These are phyloP conservation scores for Myopa testacea DNA, from an alignment of 2,888 invertebrate species.

Conservation along the genomic window DNA sequence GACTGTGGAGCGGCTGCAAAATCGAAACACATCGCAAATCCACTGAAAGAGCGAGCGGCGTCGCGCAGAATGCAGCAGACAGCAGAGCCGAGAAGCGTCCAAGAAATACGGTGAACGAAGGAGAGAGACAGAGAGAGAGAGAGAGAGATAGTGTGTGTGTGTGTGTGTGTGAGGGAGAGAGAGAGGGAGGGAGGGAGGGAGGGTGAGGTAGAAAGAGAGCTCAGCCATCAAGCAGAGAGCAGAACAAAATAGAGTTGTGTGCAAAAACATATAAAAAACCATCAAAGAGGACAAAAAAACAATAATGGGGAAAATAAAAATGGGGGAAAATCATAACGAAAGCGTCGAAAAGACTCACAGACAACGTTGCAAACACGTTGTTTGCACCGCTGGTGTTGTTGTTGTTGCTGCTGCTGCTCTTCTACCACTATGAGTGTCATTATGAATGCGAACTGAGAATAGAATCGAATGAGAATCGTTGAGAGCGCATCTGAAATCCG, in stretches of 20 bases:
- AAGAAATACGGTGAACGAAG: background rate
- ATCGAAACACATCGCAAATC: constrained; percentile 64
- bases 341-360: background rate
- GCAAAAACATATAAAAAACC: background rate
- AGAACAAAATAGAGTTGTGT: background rate
- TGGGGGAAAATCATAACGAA: background rate
- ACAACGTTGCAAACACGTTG: constrained; percentile 18
- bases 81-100: constrained; percentile 18
- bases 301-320: constrained; percentile 12
- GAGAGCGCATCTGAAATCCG: background rate
- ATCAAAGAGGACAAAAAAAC: background rate
- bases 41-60: constrained; percentile 27
- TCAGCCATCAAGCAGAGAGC: background rate
- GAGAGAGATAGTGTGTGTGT: background rate
- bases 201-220: background rate
- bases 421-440: too few relatives aligned
- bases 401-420: constrained; percentile 3
- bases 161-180: background rate
- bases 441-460: background rate
- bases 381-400: background rate
- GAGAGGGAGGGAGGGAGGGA: background rate
- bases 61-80: constrained; percentile 32
- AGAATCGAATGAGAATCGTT: background rate
- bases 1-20: constrained; percentile 67
- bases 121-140: background rate